These are phyloP conservation scores for Lasius platythorax DNA, from an alignment of 2,888 invertebrate genomes.

Conservation along the genomic window DNA sequence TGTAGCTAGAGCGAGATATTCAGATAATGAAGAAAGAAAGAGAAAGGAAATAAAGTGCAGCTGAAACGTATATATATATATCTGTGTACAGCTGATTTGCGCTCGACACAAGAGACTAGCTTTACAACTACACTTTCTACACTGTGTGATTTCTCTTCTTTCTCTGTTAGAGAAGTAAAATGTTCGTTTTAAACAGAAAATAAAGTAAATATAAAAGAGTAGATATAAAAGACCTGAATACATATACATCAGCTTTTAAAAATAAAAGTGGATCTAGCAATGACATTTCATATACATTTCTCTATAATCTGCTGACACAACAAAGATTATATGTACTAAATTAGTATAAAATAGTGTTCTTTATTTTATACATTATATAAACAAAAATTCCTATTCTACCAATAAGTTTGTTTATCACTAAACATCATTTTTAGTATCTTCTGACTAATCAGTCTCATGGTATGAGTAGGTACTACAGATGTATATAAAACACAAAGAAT, in stretches of 20 bases:
- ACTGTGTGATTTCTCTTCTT: neutral
- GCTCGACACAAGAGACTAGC: neutral
- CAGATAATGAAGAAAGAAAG: neutral
- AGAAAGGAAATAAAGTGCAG: slow-evolving; percentile 1
- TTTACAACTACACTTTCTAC: neutral
- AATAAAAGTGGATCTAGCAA: neutral
- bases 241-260: neutral
- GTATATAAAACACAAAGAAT: slow-evolving; percentile 92
- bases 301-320: neutral
- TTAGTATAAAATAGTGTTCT: neutral
- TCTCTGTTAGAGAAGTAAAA: neutral
- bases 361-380: slow-evolving; percentile 34
- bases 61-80: neutral
- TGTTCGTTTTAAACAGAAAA: neutral
- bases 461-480: slow-evolving; percentile 91
- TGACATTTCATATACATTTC: neutral
- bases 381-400: slow-evolving; percentile 85
- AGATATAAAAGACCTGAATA: neutral
- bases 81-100: neutral
- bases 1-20: neutral
- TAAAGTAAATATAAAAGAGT: neutral
- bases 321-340: neutral
- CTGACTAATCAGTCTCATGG: slow-evolving; percentile 91
- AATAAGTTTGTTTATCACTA: slow-evolving; percentile 90
- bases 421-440: slow-evolving; percentile 89